Evolutionary conservation across 2,888 invertebrate genomes (phyloP).

Genomic region (Ectemnius lituratus): DNA sequence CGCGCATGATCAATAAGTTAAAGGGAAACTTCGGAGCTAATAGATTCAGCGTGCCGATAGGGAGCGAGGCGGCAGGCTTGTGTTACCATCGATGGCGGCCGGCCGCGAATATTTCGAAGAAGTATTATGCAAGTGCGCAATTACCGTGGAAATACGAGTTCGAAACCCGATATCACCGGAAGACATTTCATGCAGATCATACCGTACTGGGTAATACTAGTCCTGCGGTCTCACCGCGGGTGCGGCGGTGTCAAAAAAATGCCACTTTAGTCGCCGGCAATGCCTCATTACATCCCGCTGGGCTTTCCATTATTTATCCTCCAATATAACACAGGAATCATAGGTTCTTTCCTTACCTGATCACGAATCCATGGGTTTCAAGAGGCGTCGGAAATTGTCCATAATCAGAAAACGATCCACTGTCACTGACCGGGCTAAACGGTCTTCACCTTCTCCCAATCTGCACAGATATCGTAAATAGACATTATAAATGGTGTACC

Average conservation of each 20-base stretch:
- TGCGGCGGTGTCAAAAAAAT: constrained; percentile 19
- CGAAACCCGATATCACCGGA: constrained; percentile 41
- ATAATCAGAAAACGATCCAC: constrained; percentile 42
- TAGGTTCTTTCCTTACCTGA: constrained; percentile 29
- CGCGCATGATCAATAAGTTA: no score
- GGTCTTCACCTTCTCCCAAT: constrained; percentile 15
- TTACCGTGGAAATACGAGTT: constrained; percentile 26
- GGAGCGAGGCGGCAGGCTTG: not conserved
- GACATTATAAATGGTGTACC: no score
- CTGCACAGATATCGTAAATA: constrained; percentile 22
- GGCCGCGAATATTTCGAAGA: constrained; percentile 1
- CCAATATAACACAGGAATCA: no score
- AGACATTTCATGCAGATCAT: constrained; percentile 34
- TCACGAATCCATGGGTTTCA: constrained; percentile 23
- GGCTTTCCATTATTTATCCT: no score
- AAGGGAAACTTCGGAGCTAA: no score
- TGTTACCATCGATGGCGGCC: constrained; percentile 2
- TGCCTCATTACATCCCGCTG: no score
- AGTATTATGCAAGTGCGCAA: constrained; percentile 21
- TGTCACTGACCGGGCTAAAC: constrained; percentile 30
- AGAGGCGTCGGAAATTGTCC: constrained; percentile 30
- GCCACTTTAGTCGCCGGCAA: not conserved
- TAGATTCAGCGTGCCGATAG: no score
- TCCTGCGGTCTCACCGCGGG: constrained; percentile 41
- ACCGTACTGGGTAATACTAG: constrained; percentile 36